Evolutionary conservation across 2,797 vertebrate species (phyloP), one percentile per base, ranked within the genome.

Genomic region (Sebastes alutus): DNA sequence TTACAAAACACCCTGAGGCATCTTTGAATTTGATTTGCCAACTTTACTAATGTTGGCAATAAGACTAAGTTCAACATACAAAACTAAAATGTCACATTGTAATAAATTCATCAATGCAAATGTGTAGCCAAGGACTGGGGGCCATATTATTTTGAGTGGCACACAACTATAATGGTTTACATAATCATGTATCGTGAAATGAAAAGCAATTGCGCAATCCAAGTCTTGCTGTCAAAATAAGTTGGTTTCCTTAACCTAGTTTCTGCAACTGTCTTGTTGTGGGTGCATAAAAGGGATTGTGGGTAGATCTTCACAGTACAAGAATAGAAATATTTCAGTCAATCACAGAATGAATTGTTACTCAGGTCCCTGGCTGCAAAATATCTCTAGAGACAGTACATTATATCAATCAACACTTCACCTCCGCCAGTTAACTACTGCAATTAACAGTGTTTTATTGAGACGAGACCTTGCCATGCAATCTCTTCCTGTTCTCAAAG

Each of bases 401-500:
- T 59, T 69, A 22, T 32, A 67, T 32, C 1, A 55, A 30, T 32
- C 1, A 55, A 35, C 18, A 60, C 20, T 60, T 49, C 3, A 3
- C 38, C 12, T 10, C 66, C 11, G 59, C 14, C 7, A 59, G 55
- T 23, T 42, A 16, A 16, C 30, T 11, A 23, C 30, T 59, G 8
- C 42, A 55, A 62, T 56, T 61, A 52, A 22, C 5, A 16, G 7
- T 8, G 25, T 33, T 77, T 64, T 13, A 65, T 5, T 55, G 7
- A 55, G 11, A 42, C 2, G 4, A 75, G 4, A 67, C 18, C 61
- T 25, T 22, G 1, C 30, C 58, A 52, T 46, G 49, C 35, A 77
- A 79, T 65, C 54, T 54, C 32, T 65, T 65, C 32, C 56, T 49
- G 62, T 77, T 89, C 81, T 72, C n/a, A 72, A 78, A 71, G 73